Evolutionary conservation across 1,140 invertebrate species (phyloP).

Genomic region (Drosophila ogumai): DNA sequence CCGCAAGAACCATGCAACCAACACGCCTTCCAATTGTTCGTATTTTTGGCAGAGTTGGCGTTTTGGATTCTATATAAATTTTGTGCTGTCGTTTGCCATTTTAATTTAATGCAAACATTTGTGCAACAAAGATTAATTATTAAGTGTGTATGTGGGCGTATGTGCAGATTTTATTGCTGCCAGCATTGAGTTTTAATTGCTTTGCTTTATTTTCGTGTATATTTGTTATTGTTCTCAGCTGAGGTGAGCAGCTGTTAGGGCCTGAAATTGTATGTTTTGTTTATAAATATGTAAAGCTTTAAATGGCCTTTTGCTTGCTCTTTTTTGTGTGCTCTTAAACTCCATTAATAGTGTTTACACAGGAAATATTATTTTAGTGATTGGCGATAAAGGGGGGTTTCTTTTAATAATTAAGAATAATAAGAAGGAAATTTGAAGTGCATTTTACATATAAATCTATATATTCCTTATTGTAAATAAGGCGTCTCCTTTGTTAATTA

Average conservation of each 20-base stretch:
- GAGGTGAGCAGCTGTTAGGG: slow-evolving; percentile 20
- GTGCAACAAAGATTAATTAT: slow-evolving; percentile 64
- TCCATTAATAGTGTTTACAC: background rate
- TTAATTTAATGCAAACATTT: slow-evolving; percentile 77
- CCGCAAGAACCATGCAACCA: slow-evolving; percentile 43
- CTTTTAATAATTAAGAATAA: background rate
- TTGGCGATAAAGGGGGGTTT: background rate
- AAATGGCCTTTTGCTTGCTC: slow-evolving; percentile 2
- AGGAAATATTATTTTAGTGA: slow-evolving; percentile 12
- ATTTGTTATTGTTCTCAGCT: background rate
- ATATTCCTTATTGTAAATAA: too few relatives aligned
- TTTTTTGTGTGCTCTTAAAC: background rate
- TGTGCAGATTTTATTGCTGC: slow-evolving; percentile 26
- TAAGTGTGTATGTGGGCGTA: slow-evolving; percentile 34
- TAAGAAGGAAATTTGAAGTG: background rate
- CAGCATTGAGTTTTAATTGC: slow-evolving; percentile 58
- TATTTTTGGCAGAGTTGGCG: slow-evolving; percentile 22
- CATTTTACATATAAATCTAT: too few relatives aligned
- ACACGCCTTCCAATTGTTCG: slow-evolving; percentile 49
- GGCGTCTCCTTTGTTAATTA: background rate
- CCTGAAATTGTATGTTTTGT: background rate
- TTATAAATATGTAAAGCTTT: slow-evolving; percentile 9
- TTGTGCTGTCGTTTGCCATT: slow-evolving; percentile 56
- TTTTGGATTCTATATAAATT: slow-evolving; percentile 21
- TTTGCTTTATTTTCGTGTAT: slow-evolving; percentile 35